Percentiles rank a stretch among this genome's conserved stretches.
Evolutionary conservation across 2,888 invertebrate genomes (phyloP).

Genomic region (Mactromeris polynyma): DNA sequence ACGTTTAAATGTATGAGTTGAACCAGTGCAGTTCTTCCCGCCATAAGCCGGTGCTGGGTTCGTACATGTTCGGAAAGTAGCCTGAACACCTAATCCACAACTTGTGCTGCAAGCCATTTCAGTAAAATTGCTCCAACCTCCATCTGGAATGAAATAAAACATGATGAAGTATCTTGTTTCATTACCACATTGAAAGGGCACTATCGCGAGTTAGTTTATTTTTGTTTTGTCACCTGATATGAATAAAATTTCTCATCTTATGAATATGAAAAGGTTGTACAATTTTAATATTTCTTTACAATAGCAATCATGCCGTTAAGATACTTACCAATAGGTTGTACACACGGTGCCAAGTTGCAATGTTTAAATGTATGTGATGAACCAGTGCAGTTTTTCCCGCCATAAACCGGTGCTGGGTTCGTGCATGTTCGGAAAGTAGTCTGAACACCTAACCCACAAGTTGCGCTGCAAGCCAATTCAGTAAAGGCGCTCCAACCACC

Average conservation of each 20-base stretch:
- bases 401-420: conserved; percentile 15
- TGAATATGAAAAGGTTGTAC: too few relatives aligned
- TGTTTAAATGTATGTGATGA: neutral
- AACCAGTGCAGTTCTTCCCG: conserved; percentile 15
- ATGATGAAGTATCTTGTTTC: too few relatives aligned
- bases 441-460: neutral
- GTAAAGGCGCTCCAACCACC: conserved; percentile 28
- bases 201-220: too few relatives aligned
- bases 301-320: too few relatives aligned
- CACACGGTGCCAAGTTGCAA: neutral
- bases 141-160: neutral
- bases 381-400: conserved; percentile 24
- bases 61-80: conserved; percentile 8
- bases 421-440: conserved; percentile 5
- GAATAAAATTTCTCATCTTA: too few relatives aligned
- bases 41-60: conserved; percentile 23
- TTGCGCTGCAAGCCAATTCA: neutral
- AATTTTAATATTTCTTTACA: too few relatives aligned
- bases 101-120: neutral
- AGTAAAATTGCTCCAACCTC: conserved; percentile 27
- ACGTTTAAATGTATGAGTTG: neutral
- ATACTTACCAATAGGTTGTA: neutral
- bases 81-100: conserved; percentile 4
- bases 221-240: too few relatives aligned
- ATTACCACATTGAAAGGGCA: too few relatives aligned